Evolutionary conservation across 2,797 vertebrate species (phyloP).

Genomic region (Rostrhamus sociabilis): DNA sequence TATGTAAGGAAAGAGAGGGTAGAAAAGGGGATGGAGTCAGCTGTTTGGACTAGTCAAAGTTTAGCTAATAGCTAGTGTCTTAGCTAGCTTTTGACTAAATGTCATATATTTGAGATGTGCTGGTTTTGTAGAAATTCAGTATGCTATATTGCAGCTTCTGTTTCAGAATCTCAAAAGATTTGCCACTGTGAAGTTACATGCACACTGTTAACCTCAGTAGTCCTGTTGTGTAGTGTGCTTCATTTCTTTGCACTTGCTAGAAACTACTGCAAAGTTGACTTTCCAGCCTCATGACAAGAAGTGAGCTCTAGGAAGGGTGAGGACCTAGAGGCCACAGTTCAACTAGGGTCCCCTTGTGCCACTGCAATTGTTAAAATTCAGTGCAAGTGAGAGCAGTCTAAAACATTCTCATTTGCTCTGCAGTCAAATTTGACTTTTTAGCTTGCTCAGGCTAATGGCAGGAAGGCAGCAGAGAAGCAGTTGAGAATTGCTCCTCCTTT

Average conservation of each 20-base stretch:
- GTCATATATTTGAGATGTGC: neutral
- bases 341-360: neutral
- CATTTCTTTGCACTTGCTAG: neutral
- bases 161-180: neutral
- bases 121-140: neutral
- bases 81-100: neutral
- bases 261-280: neutral
- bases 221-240: accelerated
- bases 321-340: neutral
- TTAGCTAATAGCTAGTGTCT: neutral
- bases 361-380: neutral
- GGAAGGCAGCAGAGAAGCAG: neutral
- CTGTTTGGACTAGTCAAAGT: neutral
- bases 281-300: neutral
- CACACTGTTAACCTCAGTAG: neutral
- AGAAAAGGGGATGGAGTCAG: neutral
- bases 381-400: neutral
- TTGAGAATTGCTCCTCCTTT: neutral
- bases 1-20: neutral
- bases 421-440: neutral
- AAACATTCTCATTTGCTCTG: neutral
- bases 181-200: neutral
- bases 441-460: neutral
- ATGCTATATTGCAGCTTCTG: neutral
- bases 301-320: neutral